phyloP scores from a whole-genome alignment of 2,797 vertebrate species.

The Tokudaia tokunoshimensis region DNA sequence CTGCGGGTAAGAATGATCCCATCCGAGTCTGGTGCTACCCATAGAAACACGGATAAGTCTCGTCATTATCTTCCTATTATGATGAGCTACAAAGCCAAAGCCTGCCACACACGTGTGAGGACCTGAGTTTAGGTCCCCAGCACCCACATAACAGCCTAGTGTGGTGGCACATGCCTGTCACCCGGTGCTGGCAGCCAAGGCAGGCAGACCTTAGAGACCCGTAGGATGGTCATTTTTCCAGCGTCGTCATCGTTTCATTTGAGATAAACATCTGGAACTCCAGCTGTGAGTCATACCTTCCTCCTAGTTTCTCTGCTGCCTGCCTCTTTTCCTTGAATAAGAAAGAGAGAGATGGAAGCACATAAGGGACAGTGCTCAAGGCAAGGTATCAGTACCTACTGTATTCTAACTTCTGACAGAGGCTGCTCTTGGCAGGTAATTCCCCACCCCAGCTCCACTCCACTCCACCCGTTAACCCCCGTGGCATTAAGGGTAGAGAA shows the following conservation, averaged over 20 bases:
- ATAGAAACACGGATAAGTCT: not conserved
- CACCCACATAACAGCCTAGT: not conserved
- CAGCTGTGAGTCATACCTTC: not conserved
- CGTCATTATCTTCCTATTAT: too few species aligned
- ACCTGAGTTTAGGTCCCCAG: not conserved
- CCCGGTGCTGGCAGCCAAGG: not conserved
- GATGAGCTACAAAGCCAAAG: not conserved
- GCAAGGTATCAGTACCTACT: constrained; percentile 55
- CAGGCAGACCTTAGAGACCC: not conserved
- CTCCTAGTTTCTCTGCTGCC: not conserved
- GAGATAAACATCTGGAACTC: not conserved
- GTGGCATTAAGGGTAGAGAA: constrained; percentile 86
- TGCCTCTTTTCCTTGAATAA: not conserved
- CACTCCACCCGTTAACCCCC: constrained; percentile 14
- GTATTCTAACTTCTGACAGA: constrained; percentile 83
- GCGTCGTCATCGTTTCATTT: not conserved
- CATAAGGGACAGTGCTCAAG: not conserved
- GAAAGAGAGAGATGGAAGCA: not conserved
- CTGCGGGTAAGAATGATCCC: not conserved
- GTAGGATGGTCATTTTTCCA: not conserved
- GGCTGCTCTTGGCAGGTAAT: constrained; percentile 84
- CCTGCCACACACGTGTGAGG: not conserved
- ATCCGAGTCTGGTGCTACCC: not conserved
- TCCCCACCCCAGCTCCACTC: constrained; percentile 8
- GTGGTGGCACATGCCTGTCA: not conserved